Evolutionary conservation across 2,113 vertebrate species (phyloP), one percentile per base, ranked within the genome.

Genomic region (Tachysurus vachellii): DNA sequence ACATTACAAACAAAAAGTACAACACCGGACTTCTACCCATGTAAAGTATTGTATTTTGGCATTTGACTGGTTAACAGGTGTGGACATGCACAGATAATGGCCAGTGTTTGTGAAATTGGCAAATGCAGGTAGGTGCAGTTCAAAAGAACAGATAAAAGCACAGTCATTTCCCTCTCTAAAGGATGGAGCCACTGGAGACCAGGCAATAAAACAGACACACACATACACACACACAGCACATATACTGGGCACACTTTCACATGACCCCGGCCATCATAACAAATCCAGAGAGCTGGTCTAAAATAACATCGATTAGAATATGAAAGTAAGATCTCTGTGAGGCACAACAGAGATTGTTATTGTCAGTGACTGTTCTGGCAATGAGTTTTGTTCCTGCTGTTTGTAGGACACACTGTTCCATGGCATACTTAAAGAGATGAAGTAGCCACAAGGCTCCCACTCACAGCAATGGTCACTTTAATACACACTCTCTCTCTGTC

Each of bases 81-180:
- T 47, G 13, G 21, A n/a, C n/a, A n/a, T n/a, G n/a, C n/a, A n/a
- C 19, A 61, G 59, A 77, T 64, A 64, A 83, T 82, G 64, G 59
- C 21, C 81, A 87, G 36, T 68, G 57, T 89, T 81, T 73, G 70
- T 85, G 76, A 86, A 21, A 88, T 80, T 90, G 85, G 85, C 89
- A 89, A 85, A 81, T 68, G 68, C 56, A 84, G 85, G 86, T 86
- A 73, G 31, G 80, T 75, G 66, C 88, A 86, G 82, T 90, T 92
- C 89, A 90, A 91, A 90, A 77, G 82, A 62, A 53, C 44, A 87
- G 90, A 92, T 92, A 91, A 91, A 91, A 88, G 86, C 44, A 83
- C 54, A 86, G 77, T 54, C 83, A 44, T 88, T 89, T 90, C 88
- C 88, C 70, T 80, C 36, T 86, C 59, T 53, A 44, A 47, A 80